Evolutionary conservation across 2,888 invertebrate species (phyloP), one percentile per base, ranked within the genome.

Genomic region (Philereme vetulata): DNA sequence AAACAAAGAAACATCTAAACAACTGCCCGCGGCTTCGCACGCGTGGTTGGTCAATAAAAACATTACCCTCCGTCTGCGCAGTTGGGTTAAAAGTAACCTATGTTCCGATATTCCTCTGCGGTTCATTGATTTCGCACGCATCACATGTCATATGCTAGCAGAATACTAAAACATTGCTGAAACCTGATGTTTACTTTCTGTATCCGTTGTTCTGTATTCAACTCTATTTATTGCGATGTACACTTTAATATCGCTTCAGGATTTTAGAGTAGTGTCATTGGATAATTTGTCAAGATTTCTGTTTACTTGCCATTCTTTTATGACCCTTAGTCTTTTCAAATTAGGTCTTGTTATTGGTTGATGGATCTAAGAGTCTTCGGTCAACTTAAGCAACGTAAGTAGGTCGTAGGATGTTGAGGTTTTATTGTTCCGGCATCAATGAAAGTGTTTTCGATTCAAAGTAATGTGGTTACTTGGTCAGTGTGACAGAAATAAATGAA

Each of bases 371-470:
- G 10, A 42, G 5, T 10, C 4, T 42, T 10, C 4, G 55, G 21
- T 47, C 40, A 40, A 34, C 46, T 51, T 51, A 42, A 50, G 45
- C 9, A 46, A 10, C 3, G 35, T 36, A 1, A 36, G 35, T 45
- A 48, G 43, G 6, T 47, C 35, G 32, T 35, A 47, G 51, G 35
- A 46, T 58, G 53, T 47, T 56, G 51, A 45, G 52, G 48, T 55
- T 58, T 56, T 50, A 49, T 50, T 8, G 56, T 60, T 63, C 63
- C 59, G 60, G 56, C 40, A 60, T 56, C 38, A 54, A 62, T 62
- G 59, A 64, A 64, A 66, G 64, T 64, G 59, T 53, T 54, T 56
- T 49, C 10, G 45, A 51, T 59, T 61, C 62, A 66, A 66, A 64
- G 66, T 60, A 46, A 60, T 57, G 40, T 47, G 47, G 44, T 47